These are phyloP conservation scores for Falco biarmicus DNA, from an alignment of 2,797 vertebrate genomes.

Conservation along the genomic window DNA sequence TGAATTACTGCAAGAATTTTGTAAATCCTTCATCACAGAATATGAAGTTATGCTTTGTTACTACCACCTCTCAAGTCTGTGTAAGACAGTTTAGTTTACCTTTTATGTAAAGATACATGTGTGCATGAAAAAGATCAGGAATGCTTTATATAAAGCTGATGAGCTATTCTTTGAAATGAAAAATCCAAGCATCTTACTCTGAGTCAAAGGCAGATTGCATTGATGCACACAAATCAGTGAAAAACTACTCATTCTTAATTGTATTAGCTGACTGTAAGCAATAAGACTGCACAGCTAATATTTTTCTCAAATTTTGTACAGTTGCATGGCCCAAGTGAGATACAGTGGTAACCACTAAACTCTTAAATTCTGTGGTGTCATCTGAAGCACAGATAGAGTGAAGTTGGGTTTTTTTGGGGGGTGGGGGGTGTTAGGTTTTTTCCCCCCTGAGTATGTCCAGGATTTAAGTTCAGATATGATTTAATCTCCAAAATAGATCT, in stretches of 20 bases:
- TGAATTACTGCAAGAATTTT: not conserved
- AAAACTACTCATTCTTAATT: not conserved
- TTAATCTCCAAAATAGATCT: not conserved
- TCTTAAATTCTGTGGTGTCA: not conserved
- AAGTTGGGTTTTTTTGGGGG: not conserved
- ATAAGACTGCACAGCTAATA: not conserved
- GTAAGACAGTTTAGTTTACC: not conserved
- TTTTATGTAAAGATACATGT: not conserved
- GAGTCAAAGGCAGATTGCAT: not conserved
- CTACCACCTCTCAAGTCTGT: not conserved
- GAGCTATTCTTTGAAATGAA: not conserved
- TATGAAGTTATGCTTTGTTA: not conserved
- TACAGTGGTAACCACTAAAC: not conserved
- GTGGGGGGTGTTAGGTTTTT: not conserved
- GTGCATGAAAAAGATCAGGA: not conserved
- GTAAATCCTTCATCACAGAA: not conserved
- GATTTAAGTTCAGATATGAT: not conserved
- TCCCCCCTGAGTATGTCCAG: fast-evolving
- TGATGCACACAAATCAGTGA: not conserved
- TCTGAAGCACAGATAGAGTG: not conserved
- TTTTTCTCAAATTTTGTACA: not conserved
- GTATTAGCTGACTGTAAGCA: not conserved
- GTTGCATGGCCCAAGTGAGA: not conserved
- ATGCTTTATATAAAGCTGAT: not conserved
- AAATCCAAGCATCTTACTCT: not conserved